Evolutionary conservation across 2,797 vertebrate genomes (phyloP), one percentile per base, ranked within the genome.

Genomic region (Lagodon rhomboides): DNA sequence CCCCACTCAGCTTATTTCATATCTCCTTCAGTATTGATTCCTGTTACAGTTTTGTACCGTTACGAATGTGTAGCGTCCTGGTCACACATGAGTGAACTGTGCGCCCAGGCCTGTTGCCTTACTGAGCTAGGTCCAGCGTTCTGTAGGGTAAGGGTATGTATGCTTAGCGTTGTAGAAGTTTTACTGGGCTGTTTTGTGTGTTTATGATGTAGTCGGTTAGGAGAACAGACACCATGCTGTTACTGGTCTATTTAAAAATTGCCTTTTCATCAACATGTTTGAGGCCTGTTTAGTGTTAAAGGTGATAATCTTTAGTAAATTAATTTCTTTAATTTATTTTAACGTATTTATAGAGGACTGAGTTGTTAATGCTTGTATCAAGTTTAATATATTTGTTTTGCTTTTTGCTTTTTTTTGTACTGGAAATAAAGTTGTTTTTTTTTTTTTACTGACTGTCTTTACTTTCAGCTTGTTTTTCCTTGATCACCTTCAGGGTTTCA

Each of bases 301-400:
- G 87, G 85, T 89, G 91, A 92, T 90, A 16, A 88, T 89, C 91
- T 91, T 91, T 94, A 94, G 94, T 95, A 95, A 94, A 91, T 95
- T 94, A 93, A 93, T 93, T 92, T 94, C 91, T 95, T 94, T 95
- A 93, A 95, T 95, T 96, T 96, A 96, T 96, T 96, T 95, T 95
- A 95, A 95, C 85, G 82, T 96, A 96, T 96, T 96, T 96, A 96
- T 96, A 96, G 94, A 95, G 87, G 87, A 94, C 90, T 92, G 89
- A 91, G 92, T 95, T 94, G 93, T 91, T 93, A 83, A 93, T 92
- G 89, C 94, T 95, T 95, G 94, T 94, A 94, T 94, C 89, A 95
- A 95, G 94, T 95, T 96, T 96, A 96, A 96, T 96, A 96, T 96
- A 96, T 96, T 93, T 93, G 79, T 73, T 73, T 78, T 58, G 51